Evolutionary conservation across 1,140 invertebrate genomes (phyloP).

Genomic region (Zaprionus lachaisei): DNA sequence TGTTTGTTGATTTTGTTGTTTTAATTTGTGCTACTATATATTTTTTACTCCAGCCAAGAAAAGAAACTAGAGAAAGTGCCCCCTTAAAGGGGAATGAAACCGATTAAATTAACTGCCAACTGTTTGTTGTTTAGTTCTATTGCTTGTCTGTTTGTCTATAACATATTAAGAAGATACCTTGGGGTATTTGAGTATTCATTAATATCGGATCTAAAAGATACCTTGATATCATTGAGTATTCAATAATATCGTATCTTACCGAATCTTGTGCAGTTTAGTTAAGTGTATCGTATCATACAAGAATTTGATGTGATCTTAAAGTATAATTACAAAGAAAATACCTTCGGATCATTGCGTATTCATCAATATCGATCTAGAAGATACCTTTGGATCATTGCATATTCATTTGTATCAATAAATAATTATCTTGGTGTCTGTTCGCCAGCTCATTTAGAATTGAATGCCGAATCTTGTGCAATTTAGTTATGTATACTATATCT

Average conservation of each 20-base stretch:
- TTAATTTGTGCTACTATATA: slow-evolving; percentile 5
- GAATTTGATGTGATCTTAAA: too few species aligned
- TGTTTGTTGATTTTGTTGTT: slow-evolving; percentile 14
- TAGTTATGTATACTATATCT: not conserved
- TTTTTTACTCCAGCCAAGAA: slow-evolving; percentile 22
- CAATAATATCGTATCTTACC: too few species aligned
- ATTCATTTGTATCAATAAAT: not conserved
- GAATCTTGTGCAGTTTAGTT: too few species aligned
- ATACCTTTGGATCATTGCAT: not conserved
- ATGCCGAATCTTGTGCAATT: not conserved
- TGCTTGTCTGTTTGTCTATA: not conserved
- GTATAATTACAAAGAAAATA: not conserved
- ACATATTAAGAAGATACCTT: not conserved
- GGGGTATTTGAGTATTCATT: not conserved
- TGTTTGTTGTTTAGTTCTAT: not conserved
- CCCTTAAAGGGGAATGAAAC: slow-evolving; percentile 34
- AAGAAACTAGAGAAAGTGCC: slow-evolving; percentile 5
- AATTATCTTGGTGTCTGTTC: not conserved
- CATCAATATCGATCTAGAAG: not conserved
- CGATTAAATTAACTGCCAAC: not conserved
- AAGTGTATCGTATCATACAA: too few species aligned
- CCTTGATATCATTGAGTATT: too few species aligned
- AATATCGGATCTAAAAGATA: not conserved
- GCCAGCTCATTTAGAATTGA: not conserved
- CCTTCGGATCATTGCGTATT: not conserved